Base-by-base conservation (phyloP, 2,797 vertebrate species). In the Salmo trutta region DNA sequence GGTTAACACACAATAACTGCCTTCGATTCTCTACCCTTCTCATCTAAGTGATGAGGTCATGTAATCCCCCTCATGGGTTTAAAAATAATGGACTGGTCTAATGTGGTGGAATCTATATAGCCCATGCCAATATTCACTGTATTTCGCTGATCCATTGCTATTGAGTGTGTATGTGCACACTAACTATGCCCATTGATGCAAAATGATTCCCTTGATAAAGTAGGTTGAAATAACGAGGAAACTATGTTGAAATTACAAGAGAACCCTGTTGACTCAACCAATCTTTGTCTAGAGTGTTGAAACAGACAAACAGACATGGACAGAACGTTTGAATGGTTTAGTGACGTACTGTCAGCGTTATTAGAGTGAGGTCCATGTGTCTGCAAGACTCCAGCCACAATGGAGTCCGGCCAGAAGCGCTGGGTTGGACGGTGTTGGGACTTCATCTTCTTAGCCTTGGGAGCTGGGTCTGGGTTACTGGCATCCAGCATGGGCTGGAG, bases 361-460 rank as follows among this genome's bases (percentile, higher is more conserved):
- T 95, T 96, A 0, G 95, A 87, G 71, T 96, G 94, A 21, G 94
- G 92, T 1, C 96, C 94, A 88, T 97, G 97, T 47, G 95, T 96
- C 92, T 99, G 98, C 83, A 99, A 91, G 56, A 98, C 97, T 5
- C 98, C 97, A 0, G 98, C 96, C 0, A 98, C 97, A 0, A 99
- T 98, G 83, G 98, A 99, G 93, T 99, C 98, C 1, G 98, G 98
- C 98, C 98, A 99, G 94, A 99, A 99, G 69, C 98, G 93, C 82
- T 99, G 97, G 0, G 98, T 99, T 17, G 98, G 98, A 31, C 98
- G 96, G 90, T 99, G 97, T 93, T 99, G 98, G 7, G 98, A 98
- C 91, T 99, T 99, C 93, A 99, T 99, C 91, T 99, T 99, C 97
- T 99, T 99, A 31, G 97, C 96, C 94, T 99, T 99, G 1, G 98